Evolutionary conservation across 2,888 invertebrate genomes (phyloP), one percentile per base, ranked within the genome.

Genomic region (Athetis lepigone): DNA sequence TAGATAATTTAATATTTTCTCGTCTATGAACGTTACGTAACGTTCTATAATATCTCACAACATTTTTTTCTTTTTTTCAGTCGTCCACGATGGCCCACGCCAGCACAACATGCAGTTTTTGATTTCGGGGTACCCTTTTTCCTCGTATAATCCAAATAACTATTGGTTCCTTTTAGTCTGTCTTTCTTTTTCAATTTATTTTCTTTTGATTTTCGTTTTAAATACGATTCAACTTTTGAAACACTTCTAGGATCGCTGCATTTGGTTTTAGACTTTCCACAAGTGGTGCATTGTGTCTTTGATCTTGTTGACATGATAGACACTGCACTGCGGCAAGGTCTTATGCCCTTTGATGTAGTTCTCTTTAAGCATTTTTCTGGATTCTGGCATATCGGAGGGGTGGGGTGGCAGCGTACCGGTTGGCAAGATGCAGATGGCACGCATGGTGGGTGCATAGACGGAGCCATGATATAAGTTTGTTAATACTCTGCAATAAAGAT

Each of bases 61-160:
- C 70, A 71, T 59, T 66, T 72, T 33, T 57, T 66, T 67, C 54
- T 85, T 60, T 80, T 88, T 61, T 80, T 88, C 36, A 92, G 43
- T 37, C 93, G 82, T 8, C 93, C 93, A 72, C 93, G 85, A 56
- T 93, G 93, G 0, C 93, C 94, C 59, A 86, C 89, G 27, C 93
- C 92, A 3, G 87, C 86, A 69, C 94, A 93, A 72, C 94, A 93
- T 2, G 84, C 83, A 0, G 56, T 67, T 2, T 65, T 55, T 2
- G 79, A 60, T 47, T 82, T 82, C 8, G 50, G 56, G 6, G 55
- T 70, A 3, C 92, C 92, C 67, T 86, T 81, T 60, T 51, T 85
- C 63, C 87, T 88, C 2, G 75, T 68, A 69, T 92, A 91, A 11
- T 81, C 80, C 5, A 80, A 64, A 63, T 89, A 90, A 6, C 62